Percentiles rank a stretch among this genome's conserved stretches.
phyloP scores from a whole-genome alignment of 2,113 vertebrate species.

The Haplochromis burtoni region DNA sequence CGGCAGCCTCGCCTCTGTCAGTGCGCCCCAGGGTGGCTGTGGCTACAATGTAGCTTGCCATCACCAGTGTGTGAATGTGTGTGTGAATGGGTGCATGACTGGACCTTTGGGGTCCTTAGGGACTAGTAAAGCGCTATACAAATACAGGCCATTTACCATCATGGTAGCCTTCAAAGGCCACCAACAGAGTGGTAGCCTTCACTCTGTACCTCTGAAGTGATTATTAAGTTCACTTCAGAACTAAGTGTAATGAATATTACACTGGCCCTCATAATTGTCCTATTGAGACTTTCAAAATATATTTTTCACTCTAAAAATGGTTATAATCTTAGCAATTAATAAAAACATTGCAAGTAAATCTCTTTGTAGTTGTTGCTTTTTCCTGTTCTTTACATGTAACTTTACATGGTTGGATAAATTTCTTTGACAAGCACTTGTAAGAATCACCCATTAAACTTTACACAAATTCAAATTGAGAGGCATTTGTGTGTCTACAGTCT shows the following conservation, averaged over 20 bases:
- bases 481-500: background rate
- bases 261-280: background rate
- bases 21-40: background rate
- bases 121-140: background rate
- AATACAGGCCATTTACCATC: background rate
- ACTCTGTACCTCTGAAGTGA: background rate
- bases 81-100: background rate
- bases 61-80: background rate
- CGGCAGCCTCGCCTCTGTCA: background rate
- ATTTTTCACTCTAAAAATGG: background rate
- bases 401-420: background rate
- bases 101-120: background rate
- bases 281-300: background rate
- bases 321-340: background rate
- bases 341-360: background rate
- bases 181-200: background rate
- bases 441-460: background rate
- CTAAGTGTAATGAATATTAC: background rate
- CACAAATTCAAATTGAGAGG: background rate
- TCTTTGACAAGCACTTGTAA: background rate
- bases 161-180: background rate
- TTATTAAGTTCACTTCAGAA: background rate
- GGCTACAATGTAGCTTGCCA: background rate
- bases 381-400: background rate
- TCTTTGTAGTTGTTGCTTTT: background rate